These are phyloP conservation scores for Sepioteuthis lessoniana DNA, from an alignment of 2,888 invertebrate genomes.

Conservation along the genomic window DNA sequence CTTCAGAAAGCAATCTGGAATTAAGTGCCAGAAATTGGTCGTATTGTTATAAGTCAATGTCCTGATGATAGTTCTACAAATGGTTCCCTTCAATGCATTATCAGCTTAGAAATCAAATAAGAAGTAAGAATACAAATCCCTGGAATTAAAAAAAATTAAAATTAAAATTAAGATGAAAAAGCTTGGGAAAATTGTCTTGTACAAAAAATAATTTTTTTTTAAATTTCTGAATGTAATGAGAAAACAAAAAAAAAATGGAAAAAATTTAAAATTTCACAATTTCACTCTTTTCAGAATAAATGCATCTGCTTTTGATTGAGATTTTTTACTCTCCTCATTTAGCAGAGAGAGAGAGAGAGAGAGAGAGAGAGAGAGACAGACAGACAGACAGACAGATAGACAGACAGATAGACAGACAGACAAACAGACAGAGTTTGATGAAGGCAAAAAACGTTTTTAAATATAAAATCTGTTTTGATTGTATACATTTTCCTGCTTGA, in stretches of 20 bases:
- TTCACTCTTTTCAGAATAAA: not conserved
- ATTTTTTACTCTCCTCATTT: not conserved
- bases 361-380: too few relatives aligned
- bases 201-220: too few relatives aligned
- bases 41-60: not conserved
- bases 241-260: not conserved
- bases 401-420: too few relatives aligned
- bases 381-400: too few relatives aligned
- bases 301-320: not conserved
- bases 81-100: not conserved
- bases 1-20: too few relatives aligned
- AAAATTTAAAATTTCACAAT: not conserved
- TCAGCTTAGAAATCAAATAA: not conserved
- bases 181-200: not conserved
- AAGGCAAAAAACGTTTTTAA: too few relatives aligned
- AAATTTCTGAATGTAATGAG: too few relatives aligned
- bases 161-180: not conserved
- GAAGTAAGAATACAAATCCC: not conserved
- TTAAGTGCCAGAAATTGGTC: not conserved
- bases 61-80: not conserved
- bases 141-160: not conserved
- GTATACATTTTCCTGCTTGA: too few relatives aligned
- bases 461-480: too few relatives aligned
- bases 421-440: too few relatives aligned
- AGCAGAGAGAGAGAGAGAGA: too few relatives aligned